Evolutionary conservation across 2,797 vertebrate genomes (phyloP), one percentile per base, ranked within the genome.

Genomic region (Poeciliopsis gracilis): DNA sequence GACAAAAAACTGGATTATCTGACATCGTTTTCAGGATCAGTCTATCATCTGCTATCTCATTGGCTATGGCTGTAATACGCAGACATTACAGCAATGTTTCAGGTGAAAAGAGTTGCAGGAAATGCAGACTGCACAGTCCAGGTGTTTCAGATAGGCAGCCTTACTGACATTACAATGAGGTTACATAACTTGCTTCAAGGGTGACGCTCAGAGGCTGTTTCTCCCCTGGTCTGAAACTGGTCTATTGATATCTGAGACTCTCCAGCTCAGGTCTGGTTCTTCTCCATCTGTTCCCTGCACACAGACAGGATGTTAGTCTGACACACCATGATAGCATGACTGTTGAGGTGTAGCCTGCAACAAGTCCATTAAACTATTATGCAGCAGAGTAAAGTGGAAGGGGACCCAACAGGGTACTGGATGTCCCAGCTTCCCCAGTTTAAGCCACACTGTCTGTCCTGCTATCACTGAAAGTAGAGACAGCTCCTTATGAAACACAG

Each of bases 211-310:
- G 9, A 45, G 77, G 55, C n/a, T 43, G 41, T 76, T 25, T 72
- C 67, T 46, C 49, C 41, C 74, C 46, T 57, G 30, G 41, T 71
- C 69, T 79, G 73, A 82, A 82, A 81, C 75, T 79, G 49, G 51
- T 78, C 70, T 81, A 76, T 87, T 84, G 73, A 81, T 69, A 86
- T 82, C 78, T 86, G 85, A 89, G 73, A 83, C 83, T 75, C 80
- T 53, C 79, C 77, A 79, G 73, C 76, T 84, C 82, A 73, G 79
- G 67, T 76, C 81, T 86, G 81, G 43, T 81, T 47, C 59, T 84
- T 73, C 46, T 86, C 87, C 78, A 82, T 77, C 80, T 74, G 81
- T 77, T 78, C 85, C 73, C 81, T 76, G 61, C 33, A 28, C 71
- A 70, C 75, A 72, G 53, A 73, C 80, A 28, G 71, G 84, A 82